Evolutionary conservation across 2,888 invertebrate species (phyloP).

Genomic region (Uropetala carovei): DNA sequence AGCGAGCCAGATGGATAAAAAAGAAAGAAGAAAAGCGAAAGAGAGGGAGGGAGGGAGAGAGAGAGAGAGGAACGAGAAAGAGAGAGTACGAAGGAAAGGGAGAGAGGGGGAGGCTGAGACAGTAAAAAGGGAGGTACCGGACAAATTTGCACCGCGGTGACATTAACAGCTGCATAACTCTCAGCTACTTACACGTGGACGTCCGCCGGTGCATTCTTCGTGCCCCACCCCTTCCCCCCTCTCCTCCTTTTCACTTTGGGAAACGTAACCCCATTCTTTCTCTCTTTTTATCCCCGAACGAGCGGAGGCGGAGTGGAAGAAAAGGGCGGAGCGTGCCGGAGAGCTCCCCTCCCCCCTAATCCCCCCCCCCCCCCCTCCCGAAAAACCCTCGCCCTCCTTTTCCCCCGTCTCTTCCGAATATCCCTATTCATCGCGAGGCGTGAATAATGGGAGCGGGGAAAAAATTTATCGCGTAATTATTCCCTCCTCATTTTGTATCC

Average conservation of each 20-base stretch:
- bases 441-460: conserved; percentile 12
- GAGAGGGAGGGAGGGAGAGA: neutral
- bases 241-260: neutral
- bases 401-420: neutral
- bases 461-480: conserved; percentile 32
- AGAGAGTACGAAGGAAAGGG: neutral
- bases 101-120: neutral
- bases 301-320: neutral
- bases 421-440: conserved; percentile 1
- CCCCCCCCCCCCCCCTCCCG: neutral
- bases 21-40: neutral
- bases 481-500: conserved; percentile 16
- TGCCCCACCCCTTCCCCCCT: neutral
- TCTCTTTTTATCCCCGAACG: neutral
- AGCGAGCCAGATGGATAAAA: too few species aligned
- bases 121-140: neutral
- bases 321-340: too few species aligned
- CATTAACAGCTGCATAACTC: conserved; percentile 37
- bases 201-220: neutral
- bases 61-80: neutral
- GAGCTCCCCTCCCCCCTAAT: too few species aligned
- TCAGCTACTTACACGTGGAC: neutral
- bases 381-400: conserved; percentile 12
- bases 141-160: conserved; percentile 42
- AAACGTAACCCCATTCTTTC: neutral